Evolutionary conservation across 2,797 vertebrate species (phyloP).

Genomic region (Ctenosaura bakeri): DNA sequence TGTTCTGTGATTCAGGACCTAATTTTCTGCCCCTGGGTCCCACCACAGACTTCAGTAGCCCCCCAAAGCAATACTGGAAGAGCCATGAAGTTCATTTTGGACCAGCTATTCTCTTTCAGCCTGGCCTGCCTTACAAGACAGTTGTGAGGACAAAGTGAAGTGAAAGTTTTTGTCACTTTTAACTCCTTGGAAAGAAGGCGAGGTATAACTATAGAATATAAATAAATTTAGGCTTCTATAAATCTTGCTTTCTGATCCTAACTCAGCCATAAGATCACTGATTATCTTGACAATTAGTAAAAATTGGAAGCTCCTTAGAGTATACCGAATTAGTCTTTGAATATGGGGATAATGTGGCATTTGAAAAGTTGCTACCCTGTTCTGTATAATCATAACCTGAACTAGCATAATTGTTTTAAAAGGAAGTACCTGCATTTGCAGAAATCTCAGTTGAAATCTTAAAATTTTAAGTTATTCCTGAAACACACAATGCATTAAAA

Average conservation of each 20-base stretch:
- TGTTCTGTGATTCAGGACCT: too few relatives aligned
- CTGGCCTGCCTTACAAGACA: not conserved
- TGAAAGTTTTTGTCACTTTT: not conserved
- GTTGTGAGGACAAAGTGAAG: too few relatives aligned
- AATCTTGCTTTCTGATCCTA: not conserved
- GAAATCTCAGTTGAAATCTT: not conserved
- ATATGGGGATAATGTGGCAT: too few relatives aligned
- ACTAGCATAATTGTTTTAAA: constrained; percentile 11
- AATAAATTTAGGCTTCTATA: not conserved
- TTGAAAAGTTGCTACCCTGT: not conserved
- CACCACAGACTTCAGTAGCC: too few relatives aligned
- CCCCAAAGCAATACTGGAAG: too few relatives aligned
- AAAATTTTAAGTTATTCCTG: not conserved
- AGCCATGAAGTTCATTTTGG: not conserved
- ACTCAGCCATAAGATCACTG: not conserved
- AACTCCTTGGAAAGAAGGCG: not conserved
- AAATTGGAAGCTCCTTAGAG: not conserved
- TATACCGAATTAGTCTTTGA: not conserved
- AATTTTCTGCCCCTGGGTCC: too few relatives aligned
- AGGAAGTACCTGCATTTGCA: not conserved
- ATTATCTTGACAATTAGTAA: not conserved
- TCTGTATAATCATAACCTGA: not conserved
- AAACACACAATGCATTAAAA: not conserved
- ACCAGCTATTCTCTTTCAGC: not conserved
- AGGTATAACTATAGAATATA: not conserved